Evolutionary conservation across 2,797 vertebrate species (phyloP).

Genomic region (Sphenodon punctatus): DNA sequence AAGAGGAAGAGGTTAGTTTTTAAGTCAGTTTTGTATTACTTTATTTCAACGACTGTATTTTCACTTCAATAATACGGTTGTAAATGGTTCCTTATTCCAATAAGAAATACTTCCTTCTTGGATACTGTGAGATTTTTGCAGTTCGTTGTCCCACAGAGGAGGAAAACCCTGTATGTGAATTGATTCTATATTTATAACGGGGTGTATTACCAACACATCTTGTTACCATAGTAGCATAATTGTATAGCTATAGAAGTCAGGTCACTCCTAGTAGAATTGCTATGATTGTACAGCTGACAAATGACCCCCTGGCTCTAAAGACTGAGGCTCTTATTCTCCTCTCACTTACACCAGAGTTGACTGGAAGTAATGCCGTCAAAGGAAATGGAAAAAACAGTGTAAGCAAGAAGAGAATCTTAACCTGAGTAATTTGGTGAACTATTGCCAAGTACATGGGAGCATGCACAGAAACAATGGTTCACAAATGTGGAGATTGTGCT

Average conservation of each 20-base stretch:
- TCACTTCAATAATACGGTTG: neutral
- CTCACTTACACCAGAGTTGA: constrained; percentile 1
- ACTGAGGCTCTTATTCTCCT: neutral
- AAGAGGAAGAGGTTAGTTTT: constrained; percentile 92
- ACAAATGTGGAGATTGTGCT: neutral
- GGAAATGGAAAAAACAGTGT: neutral
- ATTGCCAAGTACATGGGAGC: constrained; percentile 22
- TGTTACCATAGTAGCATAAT: constrained; percentile 18
- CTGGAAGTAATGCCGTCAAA: constrained; percentile 2
- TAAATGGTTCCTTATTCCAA: neutral
- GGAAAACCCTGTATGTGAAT: constrained; percentile 8
- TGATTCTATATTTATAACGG: neutral
- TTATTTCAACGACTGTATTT: neutral
- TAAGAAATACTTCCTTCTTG: neutral
- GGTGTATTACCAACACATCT: neutral
- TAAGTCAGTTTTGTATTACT: neutral
- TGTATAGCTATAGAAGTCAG: neutral
- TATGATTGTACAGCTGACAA: neutral
- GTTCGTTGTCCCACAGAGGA: neutral
- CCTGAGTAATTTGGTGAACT: neutral
- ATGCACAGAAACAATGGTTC: neutral
- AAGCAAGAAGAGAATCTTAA: neutral
- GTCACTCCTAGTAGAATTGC: constrained; percentile 36
- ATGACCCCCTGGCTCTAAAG: constrained; percentile 25
- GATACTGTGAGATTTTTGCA: neutral